Evolutionary conservation across 2,113 vertebrate genomes (phyloP).

Genomic region (Passer montanus): DNA sequence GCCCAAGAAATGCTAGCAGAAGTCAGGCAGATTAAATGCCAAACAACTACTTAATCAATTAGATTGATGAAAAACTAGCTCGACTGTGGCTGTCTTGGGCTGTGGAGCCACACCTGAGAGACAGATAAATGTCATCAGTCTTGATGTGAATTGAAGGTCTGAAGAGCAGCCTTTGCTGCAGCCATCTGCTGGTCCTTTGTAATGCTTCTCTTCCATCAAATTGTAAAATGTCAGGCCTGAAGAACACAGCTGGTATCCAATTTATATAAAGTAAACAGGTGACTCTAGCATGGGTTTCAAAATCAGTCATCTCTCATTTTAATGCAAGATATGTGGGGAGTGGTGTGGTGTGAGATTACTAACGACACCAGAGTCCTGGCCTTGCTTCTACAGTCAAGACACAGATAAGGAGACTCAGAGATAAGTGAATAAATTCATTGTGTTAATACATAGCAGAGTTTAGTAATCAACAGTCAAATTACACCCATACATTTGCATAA

Average conservation of each 20-base stretch:
- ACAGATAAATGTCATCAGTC: background rate
- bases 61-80: background rate
- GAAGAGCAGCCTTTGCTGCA: background rate
- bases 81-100: background rate
- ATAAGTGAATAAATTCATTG: constrained; percentile 49
- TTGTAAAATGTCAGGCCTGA: background rate
- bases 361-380: constrained; percentile 68
- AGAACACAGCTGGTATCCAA: background rate
- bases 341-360: background rate
- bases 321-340: background rate
- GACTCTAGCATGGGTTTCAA: background rate
- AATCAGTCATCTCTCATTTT: background rate
- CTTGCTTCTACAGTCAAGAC: constrained; percentile 70
- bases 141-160: background rate
- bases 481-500: constrained; percentile 23
- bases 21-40: background rate
- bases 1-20: background rate
- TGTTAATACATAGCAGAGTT: constrained; percentile 57
- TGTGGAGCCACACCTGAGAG: background rate
- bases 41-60: background rate
- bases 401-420: constrained; percentile 42
- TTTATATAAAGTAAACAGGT: background rate
- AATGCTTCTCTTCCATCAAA: background rate
- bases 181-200: background rate
- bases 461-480: constrained; percentile 54